Base-by-base conservation (phyloP, 2,113 vertebrate genomes). In the Colossoma macropomum region DNA sequence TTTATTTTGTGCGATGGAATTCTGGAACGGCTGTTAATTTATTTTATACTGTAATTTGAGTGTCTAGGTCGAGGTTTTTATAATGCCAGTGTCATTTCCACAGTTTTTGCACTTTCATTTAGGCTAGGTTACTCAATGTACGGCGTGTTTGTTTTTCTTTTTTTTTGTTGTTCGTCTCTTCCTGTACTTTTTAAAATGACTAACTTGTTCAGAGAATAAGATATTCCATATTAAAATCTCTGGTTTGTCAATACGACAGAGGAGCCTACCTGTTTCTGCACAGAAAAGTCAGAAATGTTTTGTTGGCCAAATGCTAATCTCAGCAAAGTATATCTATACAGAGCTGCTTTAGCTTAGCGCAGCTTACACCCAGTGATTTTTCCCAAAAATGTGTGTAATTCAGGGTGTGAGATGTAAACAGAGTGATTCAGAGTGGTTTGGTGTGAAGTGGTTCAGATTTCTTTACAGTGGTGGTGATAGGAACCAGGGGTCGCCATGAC, bases 21-120 rank as follows among this genome's bases (percentile, higher is more conserved):
- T n/a, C n/a, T n/a, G n/a, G n/a, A 60, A 68, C 11, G 63, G 28
- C 15, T 68, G 17, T 66, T 79, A 19, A 52, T 52, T 66, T 79
- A 79, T 68, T 81, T 73, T 65, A 77, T 63, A 48, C 65, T 68
- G 84, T 54, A 48, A 21, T 21, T 25, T 87, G 21, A 63, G 69
- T 82, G 81, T 89, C 56, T 85, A 63, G 5, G 27, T 87, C 7
- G 41, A 45, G 38, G 27, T 23, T 41, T 80, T 83, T 84, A 63
- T 77, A 38, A 86, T 82, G 79, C 59, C 84, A 70, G 77, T 87
- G 78, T 83, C 77, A 52, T 80, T 81, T 86, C 59, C 63, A 84
- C 28, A 8, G 13, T 73, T 89, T 90, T 91, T 90, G 89, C 91
- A 93, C 93, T 91, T 90, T 79, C 88, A 89, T 88, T 90, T 76